Conservation (phyloP, 2,113 vertebrate species). For the Nyctereutes procyonoides region DNA sequence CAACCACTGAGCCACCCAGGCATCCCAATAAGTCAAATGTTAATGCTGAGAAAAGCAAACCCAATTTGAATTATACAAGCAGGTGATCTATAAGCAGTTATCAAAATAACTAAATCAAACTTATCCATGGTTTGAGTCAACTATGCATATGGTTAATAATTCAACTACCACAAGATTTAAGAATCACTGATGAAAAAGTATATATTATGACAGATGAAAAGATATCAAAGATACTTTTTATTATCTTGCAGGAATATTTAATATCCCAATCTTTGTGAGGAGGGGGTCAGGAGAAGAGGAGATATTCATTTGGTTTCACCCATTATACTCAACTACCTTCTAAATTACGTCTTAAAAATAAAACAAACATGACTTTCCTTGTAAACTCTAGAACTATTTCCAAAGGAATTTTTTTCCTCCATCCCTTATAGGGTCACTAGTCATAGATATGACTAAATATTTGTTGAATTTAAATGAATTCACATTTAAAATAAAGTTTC, state of each 20-base stretch:
- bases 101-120: conserved; percentile 31
- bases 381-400: conserved; percentile 21
- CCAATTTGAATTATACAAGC: background rate
- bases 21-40: background rate
- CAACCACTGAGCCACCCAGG: no score
- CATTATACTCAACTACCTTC: background rate
- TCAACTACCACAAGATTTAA: conserved; percentile 27
- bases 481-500: background rate
- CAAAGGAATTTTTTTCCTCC: conserved; percentile 13
- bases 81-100: background rate
- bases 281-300: background rate
- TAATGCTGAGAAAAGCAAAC: conserved; percentile 10
- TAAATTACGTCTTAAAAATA: conserved; percentile 21
- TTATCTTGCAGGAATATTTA: background rate
- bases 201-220: background rate
- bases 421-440: background rate
- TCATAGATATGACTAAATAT: background rate
- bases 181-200: background rate
- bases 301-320: background rate
- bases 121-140: background rate
- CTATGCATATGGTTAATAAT: conserved; percentile 35
- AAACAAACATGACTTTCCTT: conserved; percentile 26
- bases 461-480: conserved; percentile 42
- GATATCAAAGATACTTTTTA: background rate
- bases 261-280: background rate